Percentiles rank a stretch among this genome's conserved stretches.
phyloP scores from a whole-genome alignment of 2,888 invertebrate species.

The Oscheius sp. region DNA sequence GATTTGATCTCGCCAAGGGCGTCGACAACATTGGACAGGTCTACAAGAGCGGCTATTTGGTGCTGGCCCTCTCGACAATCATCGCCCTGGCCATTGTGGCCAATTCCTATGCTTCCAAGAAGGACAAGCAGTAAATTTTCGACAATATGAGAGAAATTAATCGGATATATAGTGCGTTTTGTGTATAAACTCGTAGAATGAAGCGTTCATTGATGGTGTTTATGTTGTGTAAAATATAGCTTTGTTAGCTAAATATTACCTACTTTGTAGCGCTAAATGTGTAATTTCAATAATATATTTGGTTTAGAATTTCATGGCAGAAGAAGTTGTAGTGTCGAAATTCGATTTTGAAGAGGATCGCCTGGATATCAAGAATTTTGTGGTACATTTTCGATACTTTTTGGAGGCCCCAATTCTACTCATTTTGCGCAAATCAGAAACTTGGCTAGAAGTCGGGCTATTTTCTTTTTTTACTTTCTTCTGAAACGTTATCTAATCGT shows the following conservation, averaged over 20 bases:
- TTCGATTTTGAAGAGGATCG: constrained; percentile 53
- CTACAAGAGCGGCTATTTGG: constrained; percentile 71
- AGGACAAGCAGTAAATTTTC: constrained; percentile 44
- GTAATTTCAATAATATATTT: not conserved
- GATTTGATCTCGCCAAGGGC: constrained; percentile 71
- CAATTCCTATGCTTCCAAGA: constrained; percentile 54
- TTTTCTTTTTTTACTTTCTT: too few species aligned
- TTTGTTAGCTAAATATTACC: not conserved
- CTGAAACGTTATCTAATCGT: too few species aligned
- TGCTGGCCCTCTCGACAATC: constrained; percentile 66
- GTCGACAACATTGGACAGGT: constrained; percentile 60
- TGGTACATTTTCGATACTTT: constrained; percentile 33
- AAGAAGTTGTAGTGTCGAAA: not conserved
- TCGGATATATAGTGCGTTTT: constrained; percentile 9
- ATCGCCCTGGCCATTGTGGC: constrained; percentile 66
- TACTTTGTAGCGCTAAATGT: not conserved
- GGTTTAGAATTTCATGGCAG: not conserved
- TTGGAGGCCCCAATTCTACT: not conserved
- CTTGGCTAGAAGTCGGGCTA: too few species aligned
- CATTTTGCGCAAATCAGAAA: too few species aligned
- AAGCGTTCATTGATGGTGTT: not conserved
- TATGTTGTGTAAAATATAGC: not conserved
- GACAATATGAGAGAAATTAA: constrained; percentile 1
- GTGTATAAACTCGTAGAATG: constrained; percentile 24
- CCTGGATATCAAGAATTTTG: constrained; percentile 56